Evolutionary conservation across 2,797 vertebrate genomes (phyloP), one percentile per base, ranked within the genome.

Genomic region (Enteromius thamalakanensis): DNA sequence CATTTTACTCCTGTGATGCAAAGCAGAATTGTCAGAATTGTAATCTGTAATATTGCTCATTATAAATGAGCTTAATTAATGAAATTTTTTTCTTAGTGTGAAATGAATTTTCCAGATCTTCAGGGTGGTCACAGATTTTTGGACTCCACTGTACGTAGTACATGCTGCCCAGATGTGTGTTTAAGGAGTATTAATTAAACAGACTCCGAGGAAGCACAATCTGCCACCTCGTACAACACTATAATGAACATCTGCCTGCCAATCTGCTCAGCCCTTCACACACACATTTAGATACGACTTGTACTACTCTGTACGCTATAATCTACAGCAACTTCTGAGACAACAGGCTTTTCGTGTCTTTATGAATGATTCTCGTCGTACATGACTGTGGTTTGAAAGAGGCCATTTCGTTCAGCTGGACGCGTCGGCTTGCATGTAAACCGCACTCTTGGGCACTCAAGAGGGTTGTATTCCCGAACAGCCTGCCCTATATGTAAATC

Each of bases 181-280:
- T 70, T 70, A 71, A 45, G 68, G 15, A 49, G 49, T 29, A 80
- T 70, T 40, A 76, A 80, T 80, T 70, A 80, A 79, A 85, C 65
- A 83, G 37, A 83, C 47, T 49, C 23, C 12, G 32, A 53, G 15
- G 19, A 77, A 51, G 14, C n/a, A 62, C 68, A 79, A 53, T 75
- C 67, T 80, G 86, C 21, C 76, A 75, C 34, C 23, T 83, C 10
- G 4, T 65, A 64, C 71, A 65, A 53, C 60, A 45, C 65, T 76
- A 68, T 74, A 82, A 86, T 80, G 71, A 86, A 77, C 81, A 86
- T 80, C 81, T 76, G 81, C 14, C 65, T 80, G 34, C 68, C 80
- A 65, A 23, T 64, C 65, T 72, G 67, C 72, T 76, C 29, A 21
- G 23, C 11, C 6, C 17, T 55, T 6, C 9, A 21, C n/a, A 40